These are phyloP conservation scores for Spongilla lacustris DNA, from an alignment of 37 sponge, comb jelly and placozoan species.

Conservation along the genomic window DNA sequence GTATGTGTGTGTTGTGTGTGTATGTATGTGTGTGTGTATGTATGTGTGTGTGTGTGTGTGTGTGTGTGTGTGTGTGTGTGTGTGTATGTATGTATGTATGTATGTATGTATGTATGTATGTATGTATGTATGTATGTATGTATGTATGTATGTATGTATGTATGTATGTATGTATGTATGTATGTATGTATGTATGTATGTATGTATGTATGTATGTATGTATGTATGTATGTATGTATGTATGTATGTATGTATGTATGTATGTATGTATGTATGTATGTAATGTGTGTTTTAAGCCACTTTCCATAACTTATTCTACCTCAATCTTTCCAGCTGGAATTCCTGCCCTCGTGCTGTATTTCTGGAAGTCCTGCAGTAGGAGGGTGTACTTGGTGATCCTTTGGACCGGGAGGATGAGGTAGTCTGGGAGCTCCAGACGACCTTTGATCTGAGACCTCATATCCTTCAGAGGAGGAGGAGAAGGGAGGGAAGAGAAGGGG, in stretches of 20 bases:
- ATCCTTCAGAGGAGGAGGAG: conserved; percentile 8
- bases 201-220: background rate
- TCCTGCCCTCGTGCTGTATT: conserved; percentile 64
- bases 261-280: too few relatives aligned
- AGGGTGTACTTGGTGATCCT: conserved; percentile 89
- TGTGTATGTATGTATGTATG: too few relatives aligned
- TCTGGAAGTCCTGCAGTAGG: conserved; percentile 68
- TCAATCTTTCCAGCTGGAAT: conserved; percentile 33
- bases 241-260: background rate
- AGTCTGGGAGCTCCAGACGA: conserved; percentile 65
- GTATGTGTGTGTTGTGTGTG: background rate
- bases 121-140: too few relatives aligned
- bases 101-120: too few relatives aligned
- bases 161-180: too few relatives aligned
- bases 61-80: background rate
- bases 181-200: background rate
- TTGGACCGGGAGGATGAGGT: conserved; percentile 81
- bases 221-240: background rate
- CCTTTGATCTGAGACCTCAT: conserved; percentile 52
- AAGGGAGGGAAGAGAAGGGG: too few relatives aligned
- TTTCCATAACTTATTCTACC: background rate
- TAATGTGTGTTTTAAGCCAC: too few relatives aligned
- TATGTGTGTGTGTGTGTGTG: too few relatives aligned
- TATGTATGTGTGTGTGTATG: background rate
- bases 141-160: background rate